These are phyloP conservation scores for Halocaridina rubra DNA, from an alignment of 2,888 invertebrate genomes.

Conservation along the genomic window DNA sequence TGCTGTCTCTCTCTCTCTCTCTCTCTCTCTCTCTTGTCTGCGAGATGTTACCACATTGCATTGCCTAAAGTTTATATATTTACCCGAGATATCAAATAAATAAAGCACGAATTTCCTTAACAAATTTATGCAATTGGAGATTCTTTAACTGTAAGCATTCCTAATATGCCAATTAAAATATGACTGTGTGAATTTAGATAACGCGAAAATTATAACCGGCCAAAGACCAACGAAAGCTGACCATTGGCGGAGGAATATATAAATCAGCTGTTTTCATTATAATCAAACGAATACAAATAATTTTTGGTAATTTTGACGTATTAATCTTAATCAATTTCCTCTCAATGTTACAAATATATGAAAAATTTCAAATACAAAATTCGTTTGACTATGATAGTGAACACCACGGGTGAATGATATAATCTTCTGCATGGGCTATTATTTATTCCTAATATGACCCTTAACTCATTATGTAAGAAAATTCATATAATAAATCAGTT, in stretches of 20 bases:
- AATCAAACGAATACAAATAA: background rate
- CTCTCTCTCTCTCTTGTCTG: too few species aligned
- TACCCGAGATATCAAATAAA: background rate
- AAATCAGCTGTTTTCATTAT: conserved; percentile 45
- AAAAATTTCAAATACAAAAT: too few species aligned
- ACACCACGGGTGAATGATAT: too few species aligned
- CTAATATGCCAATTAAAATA: background rate
- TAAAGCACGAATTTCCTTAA: background rate
- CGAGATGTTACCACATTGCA: background rate
- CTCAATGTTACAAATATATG: too few species aligned
- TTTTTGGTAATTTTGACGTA: too few species aligned
- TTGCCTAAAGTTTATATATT: background rate
- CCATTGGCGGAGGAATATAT: conserved; percentile 46
- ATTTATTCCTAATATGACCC: too few species aligned
- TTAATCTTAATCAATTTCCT: too few species aligned
- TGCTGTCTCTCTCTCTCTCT: background rate
- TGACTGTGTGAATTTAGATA: too few species aligned
- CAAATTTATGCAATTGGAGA: background rate
- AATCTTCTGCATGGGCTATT: too few species aligned
- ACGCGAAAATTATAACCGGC: conserved; percentile 43
- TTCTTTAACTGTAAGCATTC: background rate
- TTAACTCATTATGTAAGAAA: too few species aligned
- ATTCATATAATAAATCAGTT: too few species aligned
- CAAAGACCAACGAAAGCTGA: conserved; percentile 36
- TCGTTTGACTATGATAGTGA: too few species aligned